These are phyloP conservation scores for Drosophila longiperda DNA, from an alignment of 2,888 invertebrate species.

Conservation along the genomic window DNA sequence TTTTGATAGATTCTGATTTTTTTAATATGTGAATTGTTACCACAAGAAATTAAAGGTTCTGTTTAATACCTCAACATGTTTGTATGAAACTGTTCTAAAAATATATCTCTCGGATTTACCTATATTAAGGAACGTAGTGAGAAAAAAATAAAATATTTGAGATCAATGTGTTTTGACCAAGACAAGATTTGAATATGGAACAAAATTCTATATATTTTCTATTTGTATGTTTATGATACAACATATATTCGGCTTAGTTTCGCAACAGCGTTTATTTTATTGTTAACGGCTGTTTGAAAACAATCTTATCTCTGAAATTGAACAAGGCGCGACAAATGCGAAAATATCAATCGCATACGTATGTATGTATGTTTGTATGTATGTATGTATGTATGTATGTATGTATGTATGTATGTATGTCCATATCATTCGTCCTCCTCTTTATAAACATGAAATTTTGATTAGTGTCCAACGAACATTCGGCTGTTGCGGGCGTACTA, in stretches of 20 bases:
- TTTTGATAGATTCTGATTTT: neutral
- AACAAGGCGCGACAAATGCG: slow-evolving; percentile 19
- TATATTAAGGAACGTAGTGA: neutral
- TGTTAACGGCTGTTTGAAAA: slow-evolving; percentile 26
- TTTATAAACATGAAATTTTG: slow-evolving; percentile 15
- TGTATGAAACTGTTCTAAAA: neutral
- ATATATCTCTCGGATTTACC: neutral
- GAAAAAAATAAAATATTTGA: no score
- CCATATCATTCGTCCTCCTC: slow-evolving; percentile 21
- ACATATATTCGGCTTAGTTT: slow-evolving; percentile 15
- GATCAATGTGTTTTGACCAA: neutral
- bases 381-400: neutral
- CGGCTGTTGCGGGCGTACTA: slow-evolving; percentile 42
- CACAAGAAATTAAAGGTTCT: neutral
- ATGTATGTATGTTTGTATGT: neutral
- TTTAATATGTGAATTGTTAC: no score
- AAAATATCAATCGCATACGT: slow-evolving; percentile 9
- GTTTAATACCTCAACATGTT: neutral
- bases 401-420: neutral
- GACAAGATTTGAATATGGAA: neutral
- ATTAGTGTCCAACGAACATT: slow-evolving; percentile 46
- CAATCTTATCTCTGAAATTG: slow-evolving; percentile 47
- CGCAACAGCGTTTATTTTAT: slow-evolving; percentile 46
- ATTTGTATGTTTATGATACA: neutral
- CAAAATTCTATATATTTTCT: neutral